Evolutionary conservation across 1,140 invertebrate genomes (phyloP), one percentile per base, ranked within the genome.

Genomic region (Megalopta genalis): DNA sequence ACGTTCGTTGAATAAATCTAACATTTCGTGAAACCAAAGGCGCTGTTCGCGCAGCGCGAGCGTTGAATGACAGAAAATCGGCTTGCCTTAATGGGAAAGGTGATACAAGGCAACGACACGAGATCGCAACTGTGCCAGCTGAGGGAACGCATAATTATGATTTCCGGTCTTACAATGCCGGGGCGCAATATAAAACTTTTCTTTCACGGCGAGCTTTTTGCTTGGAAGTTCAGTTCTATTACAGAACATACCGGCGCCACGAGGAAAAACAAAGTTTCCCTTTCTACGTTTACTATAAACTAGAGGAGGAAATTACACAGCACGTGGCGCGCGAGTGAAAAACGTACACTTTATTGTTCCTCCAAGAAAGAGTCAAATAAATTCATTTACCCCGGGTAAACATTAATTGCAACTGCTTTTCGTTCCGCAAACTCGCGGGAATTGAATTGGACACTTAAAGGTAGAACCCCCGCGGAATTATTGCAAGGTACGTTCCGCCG

Each of bases 111-210:
- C 9, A 59, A 59, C n/a, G 23, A 25, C 5, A 32, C 60, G 16
- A 14, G 14, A 27, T 23, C 60, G 2, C 10, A 62, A 62, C 14
- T 62, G 68, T 77, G 62, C n/a, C 27, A 57, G 54, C 21, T 42
- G 27, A 37, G 46, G 52, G 71, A 73, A 81, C 27, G 46, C 23
- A 46, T 80, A 80, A 84, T 85, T 84, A 84, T 83, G 74, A 84
- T 67, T 74, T 70, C 83, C 70, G 42, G 66, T 59, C 57, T 77
- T 77, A 84, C 78, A 72, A 52, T 81, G 73, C 60, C 37, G 39
- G n/a, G n/a, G 10, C 42, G 70, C 62, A 54, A 71, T 84, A 82
- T 82, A 74, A 81, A 84, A 84, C 83, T 85, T 81, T 37, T 59
- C 72, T 62, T 73, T 73, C 68, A 49, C 32, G 64, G 27, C 8